Base-by-base conservation (phyloP, 1,140 invertebrate genomes). In the Thereuonema tuberculata region DNA sequence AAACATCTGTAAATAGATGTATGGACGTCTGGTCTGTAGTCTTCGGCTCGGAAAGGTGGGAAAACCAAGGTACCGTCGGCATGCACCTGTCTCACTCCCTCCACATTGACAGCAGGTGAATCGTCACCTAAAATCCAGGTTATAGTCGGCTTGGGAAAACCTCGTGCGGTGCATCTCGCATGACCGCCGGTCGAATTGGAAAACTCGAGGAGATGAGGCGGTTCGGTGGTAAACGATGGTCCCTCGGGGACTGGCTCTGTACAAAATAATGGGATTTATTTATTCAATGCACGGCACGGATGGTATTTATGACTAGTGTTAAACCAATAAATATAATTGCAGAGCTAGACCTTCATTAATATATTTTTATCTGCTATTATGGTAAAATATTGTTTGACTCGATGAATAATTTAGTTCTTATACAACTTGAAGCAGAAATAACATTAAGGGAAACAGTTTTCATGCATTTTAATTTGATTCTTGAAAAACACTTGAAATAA, bases 61-160 rank as follows among this genome's bases (percentile, higher is more conserved):
- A 76, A 71, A 48, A 70, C 66, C 5, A 76, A 67, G 0, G 71
- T 72, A 21, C 75, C 72, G 62, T 75, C 74, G 1, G 69, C 37
- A 23, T 9, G 24, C 23, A 58, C 57, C 24, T 48, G 57, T 25
- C 57, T 5, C 20, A 52, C 3, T 9, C 49, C 49, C 14, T 25
- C 20, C 3, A 52, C 20, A 9, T 5, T 52, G 5, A 20, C 20
- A 14, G 20, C 49, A 20, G 25, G 20, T 52, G 49, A 23, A 9
- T 20, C 49, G 20, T 52, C 49, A 21, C 5, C 5, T 21, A 23
- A 20, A 21, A 23, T 25, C 49, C 49, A 52, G 5, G 49, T 23
- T 5, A 52, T 25, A 14, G 20, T 14, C 25, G 25, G 20, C 14
- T 5, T 52, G 20, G 49, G 49, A 9, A 9, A 9, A 9, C 49